Evolutionary conservation across 2,797 vertebrate genomes (phyloP).

Genomic region (Falco novaeseelandiae): DNA sequence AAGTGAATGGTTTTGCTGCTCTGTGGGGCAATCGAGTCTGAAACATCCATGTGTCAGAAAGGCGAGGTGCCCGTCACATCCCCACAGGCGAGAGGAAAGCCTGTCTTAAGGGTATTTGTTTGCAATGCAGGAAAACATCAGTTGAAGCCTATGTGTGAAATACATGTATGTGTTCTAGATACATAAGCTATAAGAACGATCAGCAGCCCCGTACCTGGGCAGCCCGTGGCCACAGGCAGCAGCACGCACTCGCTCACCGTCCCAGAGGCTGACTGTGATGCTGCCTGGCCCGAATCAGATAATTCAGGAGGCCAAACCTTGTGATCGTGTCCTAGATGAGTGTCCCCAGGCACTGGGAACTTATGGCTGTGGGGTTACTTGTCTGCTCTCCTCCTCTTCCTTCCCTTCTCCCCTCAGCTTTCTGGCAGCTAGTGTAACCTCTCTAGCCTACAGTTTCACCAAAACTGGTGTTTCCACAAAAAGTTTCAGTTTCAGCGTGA

Average conservation of each 20-base stretch:
- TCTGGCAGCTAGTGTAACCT: neutral
- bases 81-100: neutral
- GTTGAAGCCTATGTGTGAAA: neutral
- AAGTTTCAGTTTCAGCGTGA: neutral
- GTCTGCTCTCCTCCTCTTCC: neutral
- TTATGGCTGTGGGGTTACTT: rapidly evolving
- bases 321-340: neutral
- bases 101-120: neutral
- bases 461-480: neutral
- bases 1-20: neutral
- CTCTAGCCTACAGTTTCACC: neutral
- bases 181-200: neutral
- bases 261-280: neutral
- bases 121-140: neutral
- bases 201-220: neutral
- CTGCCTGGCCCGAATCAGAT: neutral
- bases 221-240: neutral
- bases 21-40: neutral
- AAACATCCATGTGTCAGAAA: neutral
- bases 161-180: neutral
- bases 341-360: neutral
- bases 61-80: neutral
- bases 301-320: neutral
- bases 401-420: neutral
- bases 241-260: neutral